These are phyloP conservation scores for Varecia variegata DNA, from an alignment of 2,797 vertebrate species.

Conservation along the genomic window DNA sequence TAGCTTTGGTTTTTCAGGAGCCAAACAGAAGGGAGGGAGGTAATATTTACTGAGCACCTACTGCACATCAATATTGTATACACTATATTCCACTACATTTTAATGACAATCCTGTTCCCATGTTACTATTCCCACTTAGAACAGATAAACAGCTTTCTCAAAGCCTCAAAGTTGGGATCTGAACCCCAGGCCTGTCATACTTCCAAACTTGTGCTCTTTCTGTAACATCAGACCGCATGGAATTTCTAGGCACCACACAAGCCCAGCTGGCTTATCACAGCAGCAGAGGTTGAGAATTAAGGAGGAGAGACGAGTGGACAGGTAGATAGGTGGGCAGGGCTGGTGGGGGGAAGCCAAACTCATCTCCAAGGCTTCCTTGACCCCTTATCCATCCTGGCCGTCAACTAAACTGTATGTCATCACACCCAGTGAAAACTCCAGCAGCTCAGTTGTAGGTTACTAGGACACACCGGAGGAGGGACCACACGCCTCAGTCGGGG, in stretches of 20 bases:
- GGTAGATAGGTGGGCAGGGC: background rate
- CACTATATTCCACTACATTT: background rate
- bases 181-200: background rate
- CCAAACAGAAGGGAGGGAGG: background rate
- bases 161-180: background rate
- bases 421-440: background rate
- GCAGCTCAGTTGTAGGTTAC: constrained; percentile 64
- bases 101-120: background rate
- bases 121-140: background rate
- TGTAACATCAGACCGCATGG: background rate
- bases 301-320: background rate
- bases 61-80: background rate
- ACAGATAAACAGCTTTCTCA: background rate
- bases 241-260: background rate
- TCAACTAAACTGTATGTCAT: background rate
- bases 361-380: background rate
- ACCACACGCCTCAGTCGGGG: background rate
- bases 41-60: background rate
- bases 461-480: constrained; percentile 54
- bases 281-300: background rate
- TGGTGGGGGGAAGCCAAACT: background rate
- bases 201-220: background rate
- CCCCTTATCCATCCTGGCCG: background rate
- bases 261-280: background rate
- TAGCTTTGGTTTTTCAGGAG: background rate